Percentiles rank a stretch among this genome's conserved stretches.
Conservation (phyloP, 2,113 vertebrate genomes). For the Osmerus mordax region DNA sequence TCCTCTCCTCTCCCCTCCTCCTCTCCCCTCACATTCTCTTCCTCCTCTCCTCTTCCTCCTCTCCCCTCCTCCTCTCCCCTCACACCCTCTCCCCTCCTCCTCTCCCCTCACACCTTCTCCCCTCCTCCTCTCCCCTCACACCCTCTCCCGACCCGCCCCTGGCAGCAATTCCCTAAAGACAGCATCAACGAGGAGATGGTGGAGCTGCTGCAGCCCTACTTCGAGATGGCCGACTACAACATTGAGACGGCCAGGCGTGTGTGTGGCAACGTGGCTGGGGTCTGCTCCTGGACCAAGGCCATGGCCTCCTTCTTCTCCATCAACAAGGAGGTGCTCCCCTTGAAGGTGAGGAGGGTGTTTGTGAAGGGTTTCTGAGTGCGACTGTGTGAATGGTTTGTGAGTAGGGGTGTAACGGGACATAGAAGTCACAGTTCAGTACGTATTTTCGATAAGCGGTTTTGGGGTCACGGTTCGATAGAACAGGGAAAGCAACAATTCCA, state of each 20-base stretch:
- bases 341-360: conserved; percentile 79
- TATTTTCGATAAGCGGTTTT: no score
- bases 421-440: no score
- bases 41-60: not conserved
- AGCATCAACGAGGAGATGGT: conserved; percentile 92
- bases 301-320: conserved; percentile 93
- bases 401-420: no score
- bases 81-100: not conserved
- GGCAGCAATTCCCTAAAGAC: conserved; percentile 94
- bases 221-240: conserved; percentile 93
- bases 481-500: no score
- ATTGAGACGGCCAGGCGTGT: conserved; percentile 90
- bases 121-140: not conserved
- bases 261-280: conserved; percentile 91
- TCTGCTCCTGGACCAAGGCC: conserved; percentile 95
- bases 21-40: not conserved
- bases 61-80: not conserved
- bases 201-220: conserved; percentile 90
- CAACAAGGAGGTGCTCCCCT: conserved; percentile 93
- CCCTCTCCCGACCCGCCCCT: conserved; percentile 5
- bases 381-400: not conserved
- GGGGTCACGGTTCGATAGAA: no score
- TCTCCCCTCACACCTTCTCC: not conserved
- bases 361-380: not conserved
- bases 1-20: not conserved